Base-by-base conservation (phyloP, 2,113 vertebrate genomes). In the Psilopogon haemacephalus region DNA sequence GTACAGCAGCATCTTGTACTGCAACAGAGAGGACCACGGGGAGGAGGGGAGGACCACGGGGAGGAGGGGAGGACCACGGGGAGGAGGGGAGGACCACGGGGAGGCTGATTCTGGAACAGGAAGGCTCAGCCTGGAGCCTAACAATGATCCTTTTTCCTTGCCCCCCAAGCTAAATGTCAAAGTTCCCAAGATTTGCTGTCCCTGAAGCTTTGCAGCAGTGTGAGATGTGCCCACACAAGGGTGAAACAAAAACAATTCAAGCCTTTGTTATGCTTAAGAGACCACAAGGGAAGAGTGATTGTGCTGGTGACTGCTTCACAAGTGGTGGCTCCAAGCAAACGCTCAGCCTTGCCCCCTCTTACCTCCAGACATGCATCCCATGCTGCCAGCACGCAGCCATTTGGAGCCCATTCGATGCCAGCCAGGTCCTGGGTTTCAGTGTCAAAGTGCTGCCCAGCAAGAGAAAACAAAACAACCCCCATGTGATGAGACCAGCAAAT, bases 311-410 rank as follows among this genome's bases (percentile, higher is more conserved):
- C 20, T 83, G 42, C 71, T 93, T 79, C 55, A 72, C 8, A 32
- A 2, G 13, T 1, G 3, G 50, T 3, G 4, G n/a, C 46, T 71
- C 56, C 55, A 81, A 40, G n/a, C 1, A 60, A 28, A 32, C 8
- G 26, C 50, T 15, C 30, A 70, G 55, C 13, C 40, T 68, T 74
- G 72, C 13, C 42, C 13, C 42, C 62, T 46, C 94, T 5, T 96
- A 99, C 99, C 98, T 99, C 98, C n/a, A 99, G 97, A 96, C 98
- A 99, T 2, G 97, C 98, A 86, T 99, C 99, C 99, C 99, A 99
- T 3, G 78, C 98, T 2, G 98, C 99, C 96, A 99, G 97, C 71
- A 99, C 99, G 58, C 99, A 99, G 92, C 99, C 98, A 8, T 99
- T 99, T 3, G 99, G 99, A 83, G 99, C 99, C 99, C 99, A 99